A percentile compares a stretch with the other conserved stretches of the same genome.
Conservation (phyloP, 2,888 invertebrate species). For the Vannuccia rotundouncinata region DNA sequence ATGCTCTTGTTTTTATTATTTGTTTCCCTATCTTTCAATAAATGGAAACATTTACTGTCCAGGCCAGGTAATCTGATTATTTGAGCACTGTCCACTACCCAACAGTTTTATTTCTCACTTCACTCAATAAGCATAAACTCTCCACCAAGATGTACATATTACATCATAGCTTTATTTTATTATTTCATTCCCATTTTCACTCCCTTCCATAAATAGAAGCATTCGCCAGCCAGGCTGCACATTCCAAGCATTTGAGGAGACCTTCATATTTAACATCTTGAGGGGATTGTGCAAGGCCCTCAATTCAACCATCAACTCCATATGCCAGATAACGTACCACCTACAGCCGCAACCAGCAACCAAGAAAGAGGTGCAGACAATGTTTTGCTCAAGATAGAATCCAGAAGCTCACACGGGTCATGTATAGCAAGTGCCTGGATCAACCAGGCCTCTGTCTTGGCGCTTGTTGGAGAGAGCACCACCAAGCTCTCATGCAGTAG, state of each 20-base stretch:
- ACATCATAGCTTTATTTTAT: too few species aligned
- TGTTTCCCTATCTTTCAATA: too few species aligned
- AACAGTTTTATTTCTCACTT: too few species aligned
- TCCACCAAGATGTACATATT: too few species aligned
- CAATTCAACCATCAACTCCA: background rate
- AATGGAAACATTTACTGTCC: too few species aligned
- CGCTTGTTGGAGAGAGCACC: background rate
- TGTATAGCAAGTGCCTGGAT: background rate
- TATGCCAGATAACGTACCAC: background rate
- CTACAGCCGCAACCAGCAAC: background rate
- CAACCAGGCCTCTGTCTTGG: constrained; percentile 7
- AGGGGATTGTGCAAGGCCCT: background rate
- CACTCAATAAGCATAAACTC: too few species aligned
- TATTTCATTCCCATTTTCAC: background rate
- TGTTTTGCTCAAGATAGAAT: background rate
- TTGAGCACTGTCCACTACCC: too few species aligned
- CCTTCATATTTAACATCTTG: background rate
- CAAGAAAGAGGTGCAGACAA: constrained; percentile 5
- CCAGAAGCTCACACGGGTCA: background rate
- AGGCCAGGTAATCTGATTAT: too few species aligned
- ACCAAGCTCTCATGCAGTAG: constrained; percentile 1
- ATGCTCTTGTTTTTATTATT: too few species aligned
- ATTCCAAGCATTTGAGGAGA: constrained; percentile 12
- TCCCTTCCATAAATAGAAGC: background rate
- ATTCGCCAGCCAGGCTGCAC: background rate